A percentile compares a stretch with the other conserved stretches of the same genome.
Evolutionary conservation across 64 coral and sea anemone genomes (phyloP).

Genomic region (Anthopleura sola): DNA sequence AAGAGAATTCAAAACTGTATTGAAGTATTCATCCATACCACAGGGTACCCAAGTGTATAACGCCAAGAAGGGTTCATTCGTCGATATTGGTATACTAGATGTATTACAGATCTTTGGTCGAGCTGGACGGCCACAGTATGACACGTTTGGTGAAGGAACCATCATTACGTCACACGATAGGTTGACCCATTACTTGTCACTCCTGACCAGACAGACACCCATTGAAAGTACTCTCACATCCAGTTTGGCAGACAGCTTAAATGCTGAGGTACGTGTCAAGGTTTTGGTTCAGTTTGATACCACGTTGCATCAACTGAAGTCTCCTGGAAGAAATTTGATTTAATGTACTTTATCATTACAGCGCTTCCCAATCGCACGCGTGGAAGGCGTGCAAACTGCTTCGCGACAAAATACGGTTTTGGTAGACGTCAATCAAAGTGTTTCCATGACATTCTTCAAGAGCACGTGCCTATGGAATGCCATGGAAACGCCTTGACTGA

Average conservation of each 20-base stretch:
- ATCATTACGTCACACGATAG: slow-evolving; percentile 93
- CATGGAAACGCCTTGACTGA: too few relatives aligned
- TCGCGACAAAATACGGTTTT: too few relatives aligned
- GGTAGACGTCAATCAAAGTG: too few relatives aligned
- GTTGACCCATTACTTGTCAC: slow-evolving; percentile 74
- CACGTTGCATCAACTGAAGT: not conserved
- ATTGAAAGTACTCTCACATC: slow-evolving; percentile 89
- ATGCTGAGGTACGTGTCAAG: slow-evolving; percentile 76
- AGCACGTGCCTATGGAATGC: too few relatives aligned
- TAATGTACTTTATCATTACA: too few relatives aligned
- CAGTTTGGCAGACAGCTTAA: slow-evolving; percentile 89
- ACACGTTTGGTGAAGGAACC: slow-evolving; percentile 92
- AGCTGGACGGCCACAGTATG: slow-evolving; percentile 94
- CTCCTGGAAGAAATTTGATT: not conserved
- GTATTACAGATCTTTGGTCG: slow-evolving; percentile 98
- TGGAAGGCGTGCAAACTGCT: too few relatives aligned
- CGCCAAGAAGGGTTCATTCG: slow-evolving; percentile 95
- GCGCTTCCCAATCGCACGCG: too few relatives aligned
- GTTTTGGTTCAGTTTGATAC: not conserved
- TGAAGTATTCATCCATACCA: not conserved
- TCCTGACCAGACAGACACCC: slow-evolving; percentile 93
- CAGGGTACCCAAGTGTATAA: slow-evolving; percentile 96
- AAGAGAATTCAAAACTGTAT: too few relatives aligned
- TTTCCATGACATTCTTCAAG: too few relatives aligned
- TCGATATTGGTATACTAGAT: slow-evolving; percentile 93